Evolutionary conservation across 2,888 invertebrate genomes (phyloP), one percentile per base, ranked within the genome.

Genomic region (Dorcus parallelipipedus): DNA sequence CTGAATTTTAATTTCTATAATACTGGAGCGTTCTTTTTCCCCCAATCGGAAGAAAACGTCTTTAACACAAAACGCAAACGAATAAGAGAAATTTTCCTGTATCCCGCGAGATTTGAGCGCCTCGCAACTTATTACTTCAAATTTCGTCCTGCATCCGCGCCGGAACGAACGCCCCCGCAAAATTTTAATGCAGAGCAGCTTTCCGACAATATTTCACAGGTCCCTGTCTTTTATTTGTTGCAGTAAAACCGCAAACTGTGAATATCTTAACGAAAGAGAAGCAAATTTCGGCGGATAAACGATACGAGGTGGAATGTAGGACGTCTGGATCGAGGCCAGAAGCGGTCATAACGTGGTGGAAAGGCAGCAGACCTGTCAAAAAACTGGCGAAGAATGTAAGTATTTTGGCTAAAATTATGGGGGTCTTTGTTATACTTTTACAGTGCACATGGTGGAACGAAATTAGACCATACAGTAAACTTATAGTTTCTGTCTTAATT

Each of bases 271-370:
- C 90, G 58, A 92, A 92, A 78, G 91, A 92, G 75, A 85, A 87
- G 71, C 88, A 89, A 73, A 86, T 95, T 56, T 91, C 91, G 17
- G 92, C 93, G 0, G 93, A 92, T 72, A 90, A 90, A 75, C 85
- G 89, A 63, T 93, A 93, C 78, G 91, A 93, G 71, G 87, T 95
- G 60, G 93, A 93, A 75, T 95, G 95, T 77, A 86, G 88, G 73
- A 90, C 93, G 58, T 86, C 89, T 0, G 95, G 95, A 55, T 94
- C 94, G 9, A 83, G 91, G 64, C 94, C 95, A 6, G 89, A 91
- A 63, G 93, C 94, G 3, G 82, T 86, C 58, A 90, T 95, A 73
- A 90, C 91, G 49, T 95, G 95, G 95, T 94, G 92, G 92, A 92
- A 91, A 76, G 90, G 88, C 69, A 91, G 87, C 74, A 83, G 89